Evolutionary conservation across 2,888 invertebrate genomes (phyloP).

Genomic region (Chymomyza caudatula): DNA sequence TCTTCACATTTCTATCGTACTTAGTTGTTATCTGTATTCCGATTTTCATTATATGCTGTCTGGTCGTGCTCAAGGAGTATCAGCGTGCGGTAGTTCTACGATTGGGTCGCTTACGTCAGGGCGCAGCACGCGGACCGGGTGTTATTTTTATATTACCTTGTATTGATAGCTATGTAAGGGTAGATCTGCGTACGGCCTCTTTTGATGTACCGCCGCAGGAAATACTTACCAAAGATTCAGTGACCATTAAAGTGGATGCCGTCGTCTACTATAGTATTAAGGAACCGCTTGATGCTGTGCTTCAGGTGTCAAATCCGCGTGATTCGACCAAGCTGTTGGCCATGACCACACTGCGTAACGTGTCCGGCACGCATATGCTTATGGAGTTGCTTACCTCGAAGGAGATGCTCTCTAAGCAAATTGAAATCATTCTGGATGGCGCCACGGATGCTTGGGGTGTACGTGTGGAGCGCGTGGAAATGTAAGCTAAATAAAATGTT

Average conservation of each 20-base stretch:
- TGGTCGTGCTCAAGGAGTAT: slow-evolving; percentile 80
- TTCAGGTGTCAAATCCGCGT: slow-evolving; percentile 80
- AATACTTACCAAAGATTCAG: slow-evolving; percentile 90
- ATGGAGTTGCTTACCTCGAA: slow-evolving; percentile 94
- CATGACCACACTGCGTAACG: slow-evolving; percentile 90
- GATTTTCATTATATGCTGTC: slow-evolving; percentile 48
- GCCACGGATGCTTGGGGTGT: slow-evolving; percentile 95
- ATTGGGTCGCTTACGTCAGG: slow-evolving; percentile 78
- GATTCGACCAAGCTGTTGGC: slow-evolving; percentile 88
- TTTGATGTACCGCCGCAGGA: slow-evolving; percentile 84
- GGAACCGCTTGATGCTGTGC: slow-evolving; percentile 85
- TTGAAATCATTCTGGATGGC: slow-evolving; percentile 89
- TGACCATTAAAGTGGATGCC: slow-evolving; percentile 94
- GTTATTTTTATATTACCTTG: slow-evolving; percentile 82
- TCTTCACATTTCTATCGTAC: slow-evolving; percentile 44
- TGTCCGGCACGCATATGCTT: slow-evolving; percentile 92
- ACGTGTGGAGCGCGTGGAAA: slow-evolving; percentile 96
- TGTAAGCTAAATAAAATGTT: slow-evolving; percentile 79
- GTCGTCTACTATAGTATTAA: slow-evolving; percentile 88
- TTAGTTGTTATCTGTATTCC: slow-evolving; percentile 59
- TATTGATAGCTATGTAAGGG: slow-evolving; percentile 80
- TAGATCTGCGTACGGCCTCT: slow-evolving; percentile 81
- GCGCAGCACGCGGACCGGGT: slow-evolving; percentile 80
- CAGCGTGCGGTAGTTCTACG: slow-evolving; percentile 82
- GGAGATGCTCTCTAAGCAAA: slow-evolving; percentile 90